Evolutionary conservation across 2,113 vertebrate genomes (phyloP).

Genomic region (Pseudorectes ferrugineus): DNA sequence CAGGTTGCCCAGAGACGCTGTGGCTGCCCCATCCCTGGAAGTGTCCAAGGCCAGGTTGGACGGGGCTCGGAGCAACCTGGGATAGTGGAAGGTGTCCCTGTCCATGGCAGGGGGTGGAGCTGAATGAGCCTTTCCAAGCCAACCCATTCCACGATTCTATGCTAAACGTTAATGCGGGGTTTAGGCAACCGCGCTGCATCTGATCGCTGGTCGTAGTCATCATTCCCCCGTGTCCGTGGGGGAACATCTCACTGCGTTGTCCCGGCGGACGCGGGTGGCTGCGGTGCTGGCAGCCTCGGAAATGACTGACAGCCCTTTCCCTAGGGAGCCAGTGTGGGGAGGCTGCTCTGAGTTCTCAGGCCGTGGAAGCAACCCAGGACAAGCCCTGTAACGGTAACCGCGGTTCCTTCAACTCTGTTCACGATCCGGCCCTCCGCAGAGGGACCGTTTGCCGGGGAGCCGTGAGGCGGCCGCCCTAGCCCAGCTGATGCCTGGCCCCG

Average conservation of each 20-base stretch:
- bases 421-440: not conserved
- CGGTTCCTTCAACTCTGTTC: rapidly evolving
- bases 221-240: rapidly evolving
- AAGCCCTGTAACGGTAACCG: rapidly evolving
- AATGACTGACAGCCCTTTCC: rapidly evolving
- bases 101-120: not conserved
- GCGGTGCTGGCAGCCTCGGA: rapidly evolving
- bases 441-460: not conserved
- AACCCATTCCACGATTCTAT: not conserved
- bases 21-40: not conserved
- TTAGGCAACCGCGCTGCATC: rapidly evolving
- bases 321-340: rapidly evolving
- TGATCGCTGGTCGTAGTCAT: rapidly evolving
- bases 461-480: rapidly evolving
- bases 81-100: not conserved
- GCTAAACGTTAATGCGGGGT: not conserved
- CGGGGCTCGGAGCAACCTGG: not conserved
- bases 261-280: rapidly evolving
- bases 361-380: rapidly evolving
- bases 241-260: rapidly evolving
- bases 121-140: not conserved
- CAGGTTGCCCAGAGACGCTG: not conserved
- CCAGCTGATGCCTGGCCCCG: rapidly evolving
- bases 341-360: not conserved
- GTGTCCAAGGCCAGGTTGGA: no score